Evolutionary conservation across 2,888 invertebrate species (phyloP), one percentile per base, ranked within the genome.

Genomic region (Toxonevra muliebris): DNA sequence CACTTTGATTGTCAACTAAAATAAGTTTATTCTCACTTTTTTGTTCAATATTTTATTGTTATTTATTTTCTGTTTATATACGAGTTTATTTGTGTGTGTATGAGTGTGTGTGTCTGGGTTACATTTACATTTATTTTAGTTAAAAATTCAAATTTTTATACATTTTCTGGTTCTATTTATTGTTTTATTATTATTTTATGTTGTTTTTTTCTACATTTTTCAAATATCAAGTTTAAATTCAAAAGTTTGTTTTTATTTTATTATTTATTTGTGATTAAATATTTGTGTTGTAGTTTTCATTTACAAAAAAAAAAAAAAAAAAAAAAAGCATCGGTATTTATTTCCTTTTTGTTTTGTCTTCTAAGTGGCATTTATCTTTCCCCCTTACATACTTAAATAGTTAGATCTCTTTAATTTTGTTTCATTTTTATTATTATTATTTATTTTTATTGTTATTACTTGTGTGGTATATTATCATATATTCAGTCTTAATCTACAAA

Each of bases 401-500:
- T n/a, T 55, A 45, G 5, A 40, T 48, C 15, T 48, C 40, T 10
- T 61, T 3, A 41, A 61, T 9, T 11, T 45, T 50, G 20, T 43
- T 43, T n/a, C 11, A 45, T 58, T 58, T 41, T 41, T 42, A 1
- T 15, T 45, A 12, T 4, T 4, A 42, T 59, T 41, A 17, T 48
- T 10, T 19, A 12, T 45, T 17, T 45, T 11, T 12, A 40, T 17
- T 50, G 50, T n/a, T 20, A 19, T 61, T 57, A 57, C 30, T 13
- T 12, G 30, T 57, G 13, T 9, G 10, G 45, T 15, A 9, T 50
- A 57, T 55, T 61, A 63, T 54, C 52, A 41, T 62, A 62, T 77
- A 78, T 79, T 79, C 79, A 79, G 79, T 80, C 79, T 79, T 79
- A 79, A 76, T 79, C 79, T 79, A 79, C 75, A 74, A 76, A 77